Conservation (phyloP, 2,113 vertebrate genomes). For the Alethe castanea region DNA sequence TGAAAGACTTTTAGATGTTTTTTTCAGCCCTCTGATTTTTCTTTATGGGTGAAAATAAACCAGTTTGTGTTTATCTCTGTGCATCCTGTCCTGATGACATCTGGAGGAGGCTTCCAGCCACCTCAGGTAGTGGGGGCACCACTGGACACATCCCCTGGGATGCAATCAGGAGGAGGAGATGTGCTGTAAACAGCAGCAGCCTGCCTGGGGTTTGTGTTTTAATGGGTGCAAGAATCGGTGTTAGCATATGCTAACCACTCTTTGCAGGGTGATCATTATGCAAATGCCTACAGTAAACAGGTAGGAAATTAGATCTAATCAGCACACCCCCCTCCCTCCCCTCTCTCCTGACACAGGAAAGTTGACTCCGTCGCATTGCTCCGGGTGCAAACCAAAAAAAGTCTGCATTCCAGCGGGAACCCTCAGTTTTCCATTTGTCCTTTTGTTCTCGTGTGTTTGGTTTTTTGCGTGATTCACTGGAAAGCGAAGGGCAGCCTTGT, state of each 20-base stretch:
- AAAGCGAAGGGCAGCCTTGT: constrained; percentile 27
- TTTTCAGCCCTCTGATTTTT: not conserved
- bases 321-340: constrained; percentile 36
- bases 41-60: not conserved
- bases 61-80: not conserved
- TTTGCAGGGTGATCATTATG: constrained; percentile 49
- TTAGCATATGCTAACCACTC: constrained; percentile 61
- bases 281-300: constrained; percentile 65
- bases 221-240: constrained; percentile 3
- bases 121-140: not conserved
- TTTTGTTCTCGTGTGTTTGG: not conserved
- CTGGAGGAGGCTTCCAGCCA: not conserved
- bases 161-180: constrained; percentile 3
- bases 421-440: not conserved
- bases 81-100: not conserved
- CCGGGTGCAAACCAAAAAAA: not conserved
- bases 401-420: not conserved
- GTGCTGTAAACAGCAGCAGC: not conserved
- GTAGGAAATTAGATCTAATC: constrained; percentile 71
- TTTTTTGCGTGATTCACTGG: constrained; percentile 25
- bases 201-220: not conserved
- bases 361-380: not conserved
- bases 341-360: constrained; percentile 31
- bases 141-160: not conserved
- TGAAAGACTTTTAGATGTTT: not conserved